Base-by-base conservation (phyloP, 2,888 invertebrate genomes). In the Hybos culiciformis region DNA sequence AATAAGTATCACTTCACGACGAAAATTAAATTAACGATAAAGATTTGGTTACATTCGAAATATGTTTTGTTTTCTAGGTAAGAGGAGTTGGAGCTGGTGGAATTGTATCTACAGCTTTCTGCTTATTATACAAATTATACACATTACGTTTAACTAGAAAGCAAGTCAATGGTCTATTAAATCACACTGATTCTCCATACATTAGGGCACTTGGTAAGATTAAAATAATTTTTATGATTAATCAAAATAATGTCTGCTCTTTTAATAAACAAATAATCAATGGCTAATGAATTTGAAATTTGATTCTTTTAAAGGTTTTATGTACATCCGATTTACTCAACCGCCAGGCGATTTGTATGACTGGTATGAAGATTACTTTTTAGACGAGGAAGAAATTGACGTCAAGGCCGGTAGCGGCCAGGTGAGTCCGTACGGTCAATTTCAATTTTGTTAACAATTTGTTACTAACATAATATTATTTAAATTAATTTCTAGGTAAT, bases 11-110 rank as follows among this genome's bases (percentile, higher is more conserved):
- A n/a, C n/a, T n/a, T n/a, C n/a, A n/a, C n/a, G n/a, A n/a, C n/a
- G n/a, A n/a, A n/a, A n/a, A n/a, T n/a, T n/a, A n/a, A n/a, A n/a
- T n/a, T n/a, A n/a, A n/a, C n/a, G n/a, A n/a, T n/a, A n/a, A n/a
- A n/a, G n/a, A n/a, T n/a, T n/a, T n/a, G n/a, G n/a, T n/a, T n/a
- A n/a, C n/a, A n/a, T n/a, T n/a, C n/a, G n/a, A n/a, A n/a, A n/a
- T n/a, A n/a, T n/a, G n/a, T 15, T 34, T 23, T 34, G 58, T 56
- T 49, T 32, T 54, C 60, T 61, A 90, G 86, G 91, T 96, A 6
- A 78, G 98, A 50, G 98, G 98, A 21, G 98, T 99, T 23, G 98
- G 98, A 31, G 97, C 97, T 32, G 98, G 98, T 41, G 98, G 98
- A 39, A 97, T 99, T 47, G 97, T 99, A 17, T 96, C 96, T n/a